phyloP scores from a whole-genome alignment of 1,140 invertebrate species.

The Lepidotrigona ventralis region DNA sequence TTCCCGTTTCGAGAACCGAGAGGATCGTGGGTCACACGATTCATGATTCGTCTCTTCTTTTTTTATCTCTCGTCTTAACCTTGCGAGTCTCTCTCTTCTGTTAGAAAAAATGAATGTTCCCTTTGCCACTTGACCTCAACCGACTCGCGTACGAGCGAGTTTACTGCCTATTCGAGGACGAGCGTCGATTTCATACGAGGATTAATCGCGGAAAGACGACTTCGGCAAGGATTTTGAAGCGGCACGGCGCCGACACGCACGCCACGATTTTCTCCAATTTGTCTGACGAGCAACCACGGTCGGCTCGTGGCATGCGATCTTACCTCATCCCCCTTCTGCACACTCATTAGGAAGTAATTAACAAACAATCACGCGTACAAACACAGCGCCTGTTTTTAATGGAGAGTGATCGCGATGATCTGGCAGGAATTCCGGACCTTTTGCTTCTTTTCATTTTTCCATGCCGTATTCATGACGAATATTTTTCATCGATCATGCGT shows the following conservation, averaged over 20 bases:
- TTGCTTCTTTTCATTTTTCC: neutral
- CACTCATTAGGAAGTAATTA: slow-evolving; percentile 71
- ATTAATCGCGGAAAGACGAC: neutral
- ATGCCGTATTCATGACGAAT: neutral
- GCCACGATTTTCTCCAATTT: slow-evolving; percentile 44
- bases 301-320: slow-evolving; percentile 68
- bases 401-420: slow-evolving; percentile 45
- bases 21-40: neutral
- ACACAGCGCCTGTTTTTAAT: slow-evolving; percentile 58
- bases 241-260: slow-evolving; percentile 40
- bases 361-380: slow-evolving; percentile 68
- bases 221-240: slow-evolving; percentile 11
- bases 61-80: neutral
- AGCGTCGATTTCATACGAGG: neutral
- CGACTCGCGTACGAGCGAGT: neutral
- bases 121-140: neutral
- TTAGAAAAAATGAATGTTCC: neutral
- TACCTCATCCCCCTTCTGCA: slow-evolving; percentile 57
- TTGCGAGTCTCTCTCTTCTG: neutral
- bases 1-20: slow-evolving; percentile 13
- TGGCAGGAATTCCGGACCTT: neutral
- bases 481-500: too few species aligned
- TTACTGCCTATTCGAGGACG: slow-evolving; percentile 11
- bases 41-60: neutral
- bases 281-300: slow-evolving; percentile 39